Conservation (phyloP, 2,113 vertebrate species). For the Oreotrochilus melanogaster region DNA sequence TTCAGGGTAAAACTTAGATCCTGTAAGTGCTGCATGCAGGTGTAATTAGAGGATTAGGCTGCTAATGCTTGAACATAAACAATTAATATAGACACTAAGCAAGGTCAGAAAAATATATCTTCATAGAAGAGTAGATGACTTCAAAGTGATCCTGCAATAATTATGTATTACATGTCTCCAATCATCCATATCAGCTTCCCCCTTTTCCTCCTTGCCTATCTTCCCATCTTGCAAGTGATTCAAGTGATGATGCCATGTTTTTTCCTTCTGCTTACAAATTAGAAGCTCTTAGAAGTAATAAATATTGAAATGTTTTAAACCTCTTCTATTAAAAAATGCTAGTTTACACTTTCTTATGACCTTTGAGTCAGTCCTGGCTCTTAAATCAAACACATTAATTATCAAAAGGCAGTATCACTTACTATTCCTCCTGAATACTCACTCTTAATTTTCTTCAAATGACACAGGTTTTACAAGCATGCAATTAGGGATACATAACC, state of each 20-base stretch:
- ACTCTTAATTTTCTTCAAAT: neutral
- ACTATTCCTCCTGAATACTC: neutral
- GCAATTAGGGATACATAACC: rapidly evolving
- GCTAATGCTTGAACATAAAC: neutral
- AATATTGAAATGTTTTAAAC: neutral
- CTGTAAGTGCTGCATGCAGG: neutral
- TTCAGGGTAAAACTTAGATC: neutral
- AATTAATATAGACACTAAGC: slow-evolving; percentile 7
- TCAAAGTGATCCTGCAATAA: neutral
- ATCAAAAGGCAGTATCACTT: neutral
- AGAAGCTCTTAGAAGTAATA: neutral
- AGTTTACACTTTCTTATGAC: neutral
- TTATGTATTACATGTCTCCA: neutral
- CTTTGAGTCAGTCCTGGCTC: neutral
- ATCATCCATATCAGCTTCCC: neutral
- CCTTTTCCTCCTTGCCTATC: neutral
- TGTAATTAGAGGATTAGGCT: neutral
- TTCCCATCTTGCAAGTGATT: neutral
- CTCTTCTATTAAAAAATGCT: neutral
- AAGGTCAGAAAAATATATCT: slow-evolving; percentile 28
- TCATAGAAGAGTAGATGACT: neutral
- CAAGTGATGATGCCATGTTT: no score
- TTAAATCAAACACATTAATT: neutral
- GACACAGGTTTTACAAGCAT: neutral
- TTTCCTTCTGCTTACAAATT: neutral